phyloP scores from a whole-genome alignment of 2,113 vertebrate genomes.

The Phyllostomus hastatus region DNA sequence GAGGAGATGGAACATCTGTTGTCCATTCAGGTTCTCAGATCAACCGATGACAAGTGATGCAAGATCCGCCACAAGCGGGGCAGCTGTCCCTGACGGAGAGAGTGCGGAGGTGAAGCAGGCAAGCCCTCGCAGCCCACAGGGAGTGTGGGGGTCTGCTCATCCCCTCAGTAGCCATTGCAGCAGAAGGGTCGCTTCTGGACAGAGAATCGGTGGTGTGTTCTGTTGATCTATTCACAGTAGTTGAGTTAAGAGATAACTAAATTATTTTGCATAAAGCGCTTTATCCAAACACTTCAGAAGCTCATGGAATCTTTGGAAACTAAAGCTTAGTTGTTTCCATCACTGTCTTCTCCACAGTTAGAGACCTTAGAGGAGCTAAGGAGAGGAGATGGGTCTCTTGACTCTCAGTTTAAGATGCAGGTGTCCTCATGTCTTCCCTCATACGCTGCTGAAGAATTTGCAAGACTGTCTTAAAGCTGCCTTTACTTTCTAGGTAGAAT shows the following conservation, averaged over 20 bases:
- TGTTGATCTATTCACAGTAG: background rate
- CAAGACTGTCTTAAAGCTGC: background rate
- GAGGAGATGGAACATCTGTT: background rate
- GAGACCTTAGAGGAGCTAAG: background rate
- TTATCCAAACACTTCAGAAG: background rate
- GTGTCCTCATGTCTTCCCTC: background rate
- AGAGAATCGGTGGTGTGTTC: background rate
- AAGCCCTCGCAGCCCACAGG: background rate
- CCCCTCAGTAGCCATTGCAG: background rate
- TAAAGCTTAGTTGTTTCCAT: background rate
- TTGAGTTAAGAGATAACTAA: background rate
- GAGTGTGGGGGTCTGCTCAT: background rate
- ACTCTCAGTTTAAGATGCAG: background rate
- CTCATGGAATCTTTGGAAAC: background rate
- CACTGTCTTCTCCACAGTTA: background rate
- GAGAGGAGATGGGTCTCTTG: background rate
- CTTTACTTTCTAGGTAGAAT: background rate
- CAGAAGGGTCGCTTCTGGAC: background rate
- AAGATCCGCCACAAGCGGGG: background rate
- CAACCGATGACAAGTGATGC: background rate
- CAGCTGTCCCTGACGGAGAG: background rate
- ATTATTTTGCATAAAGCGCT: background rate
- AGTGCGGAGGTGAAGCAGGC: background rate
- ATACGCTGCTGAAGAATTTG: background rate
- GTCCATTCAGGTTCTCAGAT: background rate